phyloP scores from a whole-genome alignment of 2,888 invertebrate species.

The Troides oblongomaculatus region DNA sequence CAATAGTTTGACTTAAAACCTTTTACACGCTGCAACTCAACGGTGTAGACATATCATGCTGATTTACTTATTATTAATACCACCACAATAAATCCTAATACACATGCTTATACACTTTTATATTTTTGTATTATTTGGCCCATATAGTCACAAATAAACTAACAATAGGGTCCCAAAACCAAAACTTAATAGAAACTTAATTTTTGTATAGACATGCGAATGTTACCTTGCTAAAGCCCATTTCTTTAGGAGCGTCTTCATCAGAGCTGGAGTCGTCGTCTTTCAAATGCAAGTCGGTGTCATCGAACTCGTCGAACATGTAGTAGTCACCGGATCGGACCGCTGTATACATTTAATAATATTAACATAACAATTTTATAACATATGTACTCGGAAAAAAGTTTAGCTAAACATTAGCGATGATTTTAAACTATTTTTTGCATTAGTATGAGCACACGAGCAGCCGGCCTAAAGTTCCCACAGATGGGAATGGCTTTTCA shows the following conservation, averaged over 20 bases:
- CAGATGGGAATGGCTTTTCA: too few species aligned
- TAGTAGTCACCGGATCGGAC: constrained; percentile 99
- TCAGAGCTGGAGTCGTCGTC: constrained; percentile 81
- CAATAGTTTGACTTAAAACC: constrained; percentile 3
- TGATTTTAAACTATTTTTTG: not conserved
- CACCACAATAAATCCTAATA: not conserved
- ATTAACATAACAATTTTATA: not conserved
- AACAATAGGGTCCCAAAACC: not conserved
- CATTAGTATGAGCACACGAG: too few species aligned
- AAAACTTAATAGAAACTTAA: not conserved
- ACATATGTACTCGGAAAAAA: not conserved
- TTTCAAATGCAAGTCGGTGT: constrained; percentile 86
- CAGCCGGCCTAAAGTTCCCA: too few species aligned
- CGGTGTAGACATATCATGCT: constrained; percentile 15
- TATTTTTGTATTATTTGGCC: not conserved
- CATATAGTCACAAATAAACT: not conserved
- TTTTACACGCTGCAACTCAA: constrained; percentile 6
- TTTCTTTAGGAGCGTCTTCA: constrained; percentile 71
- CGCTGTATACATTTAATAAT: constrained; percentile 80
- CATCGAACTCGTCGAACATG: constrained; percentile 97
- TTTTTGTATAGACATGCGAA: not conserved
- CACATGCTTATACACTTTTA: not conserved
- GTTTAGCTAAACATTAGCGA: not conserved
- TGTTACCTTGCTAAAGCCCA: constrained; percentile 79
- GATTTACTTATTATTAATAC: not conserved